Evolutionary conservation across 2,888 invertebrate genomes (phyloP), one percentile per base, ranked within the genome.

Genomic region (Megalurothrips usitatus): DNA sequence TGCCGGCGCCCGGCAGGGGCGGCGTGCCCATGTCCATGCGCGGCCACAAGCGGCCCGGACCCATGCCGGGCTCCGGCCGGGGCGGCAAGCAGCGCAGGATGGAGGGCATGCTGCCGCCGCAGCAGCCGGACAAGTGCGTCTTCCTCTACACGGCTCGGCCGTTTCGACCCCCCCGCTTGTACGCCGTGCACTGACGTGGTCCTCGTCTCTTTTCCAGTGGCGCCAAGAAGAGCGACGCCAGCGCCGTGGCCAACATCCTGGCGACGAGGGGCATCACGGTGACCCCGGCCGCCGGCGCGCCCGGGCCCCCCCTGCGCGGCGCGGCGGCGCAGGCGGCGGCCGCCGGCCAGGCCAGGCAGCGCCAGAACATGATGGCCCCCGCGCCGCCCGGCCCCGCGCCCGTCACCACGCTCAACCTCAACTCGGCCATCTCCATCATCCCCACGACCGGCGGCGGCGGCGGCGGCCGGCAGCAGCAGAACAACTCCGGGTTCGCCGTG

Each of bases 221-320:
- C 63, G 14, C 10, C 28, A 91, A 91, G 80, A 92, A 92, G 84
- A 91, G 91, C 68, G 93, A 94, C 86, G 92, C 93, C 0, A 92
- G 91, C 85, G 92, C 92, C 0, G 94, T 94, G 85, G 94, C 94
- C 0, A 93, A 92, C 85, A 92, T 94, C 82, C 87, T 94, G 82
- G 94, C 94, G 4, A 92, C 92, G 10, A 88, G 94, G 82, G 94
- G 94, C 2, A 94, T 94, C 81, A 94, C 94, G 58, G 91, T 94
- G 0, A 94, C 94, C 79, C 91, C 91, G 78, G 92, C 92, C 79
- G 82, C 82, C 78, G 83, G 82, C 17, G 80, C 79, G 1, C 49
- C 34, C 8, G 52, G 80, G 3, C 49, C 49, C 9, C 68, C 19
- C 10, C 14, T 17, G 14, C 19, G 68, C 12, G 68, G 68, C 12